Evolutionary conservation across 2,113 vertebrate species (phyloP).

Genomic region (Clarias magur): DNA sequence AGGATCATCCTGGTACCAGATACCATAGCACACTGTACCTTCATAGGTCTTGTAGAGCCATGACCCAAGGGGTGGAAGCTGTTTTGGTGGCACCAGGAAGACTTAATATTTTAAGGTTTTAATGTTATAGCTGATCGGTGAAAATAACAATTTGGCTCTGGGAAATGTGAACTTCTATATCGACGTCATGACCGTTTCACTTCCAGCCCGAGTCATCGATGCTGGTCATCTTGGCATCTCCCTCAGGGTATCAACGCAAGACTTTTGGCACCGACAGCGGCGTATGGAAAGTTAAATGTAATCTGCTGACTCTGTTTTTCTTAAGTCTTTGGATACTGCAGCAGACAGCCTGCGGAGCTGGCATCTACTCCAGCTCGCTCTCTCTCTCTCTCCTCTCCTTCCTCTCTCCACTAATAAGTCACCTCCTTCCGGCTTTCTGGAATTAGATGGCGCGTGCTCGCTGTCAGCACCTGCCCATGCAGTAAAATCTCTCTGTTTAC

Average conservation of each 20-base stretch:
- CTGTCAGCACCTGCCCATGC: slow-evolving; percentile 29
- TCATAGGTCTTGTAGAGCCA: no score
- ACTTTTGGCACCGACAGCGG: slow-evolving; percentile 24
- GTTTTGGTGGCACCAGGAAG: no score
- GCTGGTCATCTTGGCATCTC: slow-evolving; percentile 39
- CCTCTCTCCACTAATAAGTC: slow-evolving; percentile 26
- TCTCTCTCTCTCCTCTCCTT: background rate
- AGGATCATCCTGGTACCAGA: no score
- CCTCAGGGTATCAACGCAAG: slow-evolving; percentile 25
- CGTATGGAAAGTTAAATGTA: slow-evolving; percentile 28
- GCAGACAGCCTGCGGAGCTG: slow-evolving; percentile 30
- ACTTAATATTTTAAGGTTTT: no score
- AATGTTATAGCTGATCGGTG: no score
- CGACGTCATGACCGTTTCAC: slow-evolving; percentile 19
- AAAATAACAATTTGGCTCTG: background rate
- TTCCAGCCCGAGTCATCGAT: slow-evolving; percentile 7
- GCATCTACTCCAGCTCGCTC: slow-evolving; percentile 10
- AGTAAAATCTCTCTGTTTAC: slow-evolving; percentile 27
- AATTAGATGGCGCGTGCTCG: background rate
- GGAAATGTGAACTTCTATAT: slow-evolving; percentile 25
- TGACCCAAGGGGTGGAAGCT: no score
- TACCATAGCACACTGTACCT: no score
- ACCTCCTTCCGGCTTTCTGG: background rate
- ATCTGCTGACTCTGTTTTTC: slow-evolving; percentile 44
- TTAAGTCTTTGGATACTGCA: slow-evolving; percentile 41